Base-by-base conservation (phyloP, 2,113 vertebrate genomes). In the Numida meleagris region DNA sequence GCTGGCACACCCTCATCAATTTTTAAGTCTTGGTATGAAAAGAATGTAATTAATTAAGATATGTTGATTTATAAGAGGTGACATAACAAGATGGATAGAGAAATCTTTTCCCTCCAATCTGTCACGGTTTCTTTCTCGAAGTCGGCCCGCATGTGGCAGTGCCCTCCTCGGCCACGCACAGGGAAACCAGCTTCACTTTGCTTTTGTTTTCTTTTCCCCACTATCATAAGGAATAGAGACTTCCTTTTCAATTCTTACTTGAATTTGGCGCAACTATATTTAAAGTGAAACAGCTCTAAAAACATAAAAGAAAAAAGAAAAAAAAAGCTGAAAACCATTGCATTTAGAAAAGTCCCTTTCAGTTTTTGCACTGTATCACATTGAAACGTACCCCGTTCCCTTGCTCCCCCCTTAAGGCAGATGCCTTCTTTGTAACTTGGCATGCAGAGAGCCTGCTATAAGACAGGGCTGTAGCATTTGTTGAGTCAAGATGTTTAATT, bases 71-170 rank as follows among this genome's bases (percentile, higher is more conserved):
- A 97, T 96, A 95, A 96, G 95, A 95, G 94, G 95, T 92, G 95
- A 95, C 96, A 96, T 92, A 92, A 95, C 95, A 97, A 97, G 97
- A 97, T 96, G 93, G 97, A 97, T 97, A 96, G 96, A 93, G 96
- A 96, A 96, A 89, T 93, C 95, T 94, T 97, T 96, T 92, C 90
- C 93, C 88, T 92, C 84, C 91, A 67, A 97, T 97, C 95, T 89
- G 96, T 96, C 96, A 97, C 81, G 74, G 83, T 91, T 94, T 36
- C 74, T 75, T 50, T 79, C 67, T 6, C 21, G 83, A 75, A 58
- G 46, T 23, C 43, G 1, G 82, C 82, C 66, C 86, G 34, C 66
- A 63, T 23, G 67, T 73, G 91, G 86, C 62, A 18, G 20, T 59
- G 53, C 50, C 67, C 91, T 93, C 67, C 82, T 80, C 9, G 91